Conservation (phyloP, 1,140 invertebrate genomes). For the Trinorchestia longiramus region DNA sequence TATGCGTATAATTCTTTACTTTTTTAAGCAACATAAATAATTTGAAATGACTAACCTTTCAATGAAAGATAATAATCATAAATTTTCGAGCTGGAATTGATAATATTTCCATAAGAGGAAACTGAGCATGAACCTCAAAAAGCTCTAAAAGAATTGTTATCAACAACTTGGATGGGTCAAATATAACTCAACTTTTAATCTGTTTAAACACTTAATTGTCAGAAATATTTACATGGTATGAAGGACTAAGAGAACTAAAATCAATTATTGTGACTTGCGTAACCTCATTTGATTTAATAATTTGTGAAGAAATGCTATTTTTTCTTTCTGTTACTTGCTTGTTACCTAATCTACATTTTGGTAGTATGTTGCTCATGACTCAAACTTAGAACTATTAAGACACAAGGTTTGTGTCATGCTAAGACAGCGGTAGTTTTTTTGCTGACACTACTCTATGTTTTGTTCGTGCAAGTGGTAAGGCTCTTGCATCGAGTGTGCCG, state of each 20-base stretch:
- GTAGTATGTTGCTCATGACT: too few species aligned
- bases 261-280: too few species aligned
- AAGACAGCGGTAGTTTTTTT: background rate
- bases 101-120: background rate
- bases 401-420: background rate
- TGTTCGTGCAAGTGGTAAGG: background rate
- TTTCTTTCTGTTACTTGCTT: too few species aligned
- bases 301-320: too few species aligned
- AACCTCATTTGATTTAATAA: too few species aligned
- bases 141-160: background rate
- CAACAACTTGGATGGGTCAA: background rate
- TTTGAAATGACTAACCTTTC: background rate
- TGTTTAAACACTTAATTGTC: too few species aligned
- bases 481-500: too few species aligned
- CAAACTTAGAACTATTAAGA: background rate
- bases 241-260: too few species aligned
- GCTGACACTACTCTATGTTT: background rate
- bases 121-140: background rate
- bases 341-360: too few species aligned
- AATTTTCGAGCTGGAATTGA: background rate
- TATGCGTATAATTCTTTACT: background rate
- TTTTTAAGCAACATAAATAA: background rate
- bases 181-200: too few species aligned
- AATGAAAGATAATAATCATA: background rate
- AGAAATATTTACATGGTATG: too few species aligned